Evolutionary conservation across 2,113 vertebrate genomes (phyloP).

Genomic region (Albula goreensis): DNA sequence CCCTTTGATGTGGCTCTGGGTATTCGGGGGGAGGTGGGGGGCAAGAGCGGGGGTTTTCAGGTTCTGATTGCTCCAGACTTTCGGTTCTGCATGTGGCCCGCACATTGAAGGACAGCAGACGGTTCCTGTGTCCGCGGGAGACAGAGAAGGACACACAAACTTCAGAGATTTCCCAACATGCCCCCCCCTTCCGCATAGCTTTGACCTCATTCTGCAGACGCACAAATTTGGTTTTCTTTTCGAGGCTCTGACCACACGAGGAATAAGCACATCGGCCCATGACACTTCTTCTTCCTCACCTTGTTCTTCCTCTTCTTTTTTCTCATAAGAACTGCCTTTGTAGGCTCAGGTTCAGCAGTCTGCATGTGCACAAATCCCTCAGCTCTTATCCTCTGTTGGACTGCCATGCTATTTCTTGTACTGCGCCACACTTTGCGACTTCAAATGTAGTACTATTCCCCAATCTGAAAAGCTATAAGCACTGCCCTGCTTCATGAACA

Average conservation of each 20-base stretch:
- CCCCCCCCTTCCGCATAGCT: not conserved
- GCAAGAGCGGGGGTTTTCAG: not conserved
- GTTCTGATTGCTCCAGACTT: not conserved
- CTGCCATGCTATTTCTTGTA: too few species aligned
- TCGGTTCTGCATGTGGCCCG: constrained; percentile 19
- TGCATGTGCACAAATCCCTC: not conserved
- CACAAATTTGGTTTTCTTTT: not conserved
- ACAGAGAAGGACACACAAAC: not conserved
- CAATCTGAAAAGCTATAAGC: too few species aligned
- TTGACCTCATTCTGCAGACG: not conserved
- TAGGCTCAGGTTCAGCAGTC: too few species aligned
- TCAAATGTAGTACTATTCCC: too few species aligned
- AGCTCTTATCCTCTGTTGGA: not conserved
- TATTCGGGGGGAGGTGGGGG: too few species aligned
- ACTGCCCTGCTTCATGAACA: too few species aligned
- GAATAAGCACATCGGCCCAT: constrained; percentile 32
- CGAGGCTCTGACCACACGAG: constrained; percentile 20
- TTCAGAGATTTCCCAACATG: constrained; percentile 17
- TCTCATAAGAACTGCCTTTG: too few species aligned
- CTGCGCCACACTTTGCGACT: too few species aligned
- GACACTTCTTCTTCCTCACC: too few species aligned
- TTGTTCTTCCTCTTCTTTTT: not conserved
- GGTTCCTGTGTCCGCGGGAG: not conserved
- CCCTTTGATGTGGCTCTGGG: constrained; percentile 18
- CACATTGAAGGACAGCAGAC: constrained; percentile 15